Conservation (phyloP, 2,888 invertebrate species). For the Scaptodrosophila latifasciaeformis region DNA sequence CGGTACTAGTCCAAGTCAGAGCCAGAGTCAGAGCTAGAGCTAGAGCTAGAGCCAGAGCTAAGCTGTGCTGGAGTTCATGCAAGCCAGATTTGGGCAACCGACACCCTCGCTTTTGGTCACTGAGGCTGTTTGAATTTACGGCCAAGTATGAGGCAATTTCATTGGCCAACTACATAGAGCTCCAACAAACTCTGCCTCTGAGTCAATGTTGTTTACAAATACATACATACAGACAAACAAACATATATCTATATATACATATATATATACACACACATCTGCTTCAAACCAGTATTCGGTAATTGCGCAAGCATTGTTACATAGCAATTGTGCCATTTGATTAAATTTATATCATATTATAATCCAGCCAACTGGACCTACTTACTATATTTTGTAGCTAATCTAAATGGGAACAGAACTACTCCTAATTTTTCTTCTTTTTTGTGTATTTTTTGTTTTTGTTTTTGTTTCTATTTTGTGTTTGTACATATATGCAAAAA, state of each 20-base stretch:
- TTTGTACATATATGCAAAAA: no score
- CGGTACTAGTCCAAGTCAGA: conserved; percentile 42
- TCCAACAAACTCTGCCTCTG: conserved; percentile 47
- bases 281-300: not conserved
- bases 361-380: no score
- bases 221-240: conserved; percentile 25
- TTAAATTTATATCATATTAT: conserved; percentile 62
- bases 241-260: no score
- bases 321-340: conserved; percentile 62
- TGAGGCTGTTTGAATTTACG: conserved; percentile 50
- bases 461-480: no score
- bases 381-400: no score
- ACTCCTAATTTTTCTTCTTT: no score
- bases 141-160: conserved; percentile 63
- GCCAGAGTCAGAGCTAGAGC: conserved; percentile 12
- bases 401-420: no score
- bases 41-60: conserved; percentile 2
- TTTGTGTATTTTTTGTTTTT: no score
- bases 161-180: conserved; percentile 63
- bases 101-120: conserved; percentile 57
- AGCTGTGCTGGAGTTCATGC: no score
- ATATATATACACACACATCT: conserved; percentile 11
- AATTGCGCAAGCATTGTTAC: conserved; percentile 62
- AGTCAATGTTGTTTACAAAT: conserved; percentile 9
- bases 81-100: conserved; percentile 51